These are phyloP conservation scores for Carterocephalus palaemon DNA, from an alignment of 2,888 invertebrate species.

Conservation along the genomic window DNA sequence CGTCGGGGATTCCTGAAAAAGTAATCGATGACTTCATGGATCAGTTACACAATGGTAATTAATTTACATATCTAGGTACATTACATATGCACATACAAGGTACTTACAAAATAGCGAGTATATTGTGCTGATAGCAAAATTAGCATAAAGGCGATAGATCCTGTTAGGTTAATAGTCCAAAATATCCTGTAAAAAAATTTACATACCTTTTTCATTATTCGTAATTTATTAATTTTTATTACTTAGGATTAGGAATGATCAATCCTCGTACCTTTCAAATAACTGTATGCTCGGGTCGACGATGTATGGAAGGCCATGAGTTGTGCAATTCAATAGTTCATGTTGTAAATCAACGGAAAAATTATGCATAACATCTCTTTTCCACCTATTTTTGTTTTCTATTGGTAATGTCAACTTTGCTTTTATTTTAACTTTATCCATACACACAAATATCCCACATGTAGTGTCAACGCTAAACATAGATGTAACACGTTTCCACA, in stretches of 20 bases:
- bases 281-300: conserved; percentile 55
- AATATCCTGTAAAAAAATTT: conserved; percentile 50
- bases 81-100: not conserved
- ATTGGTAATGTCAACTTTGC: conserved; percentile 30
- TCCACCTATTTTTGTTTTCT: conserved; percentile 39
- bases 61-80: not conserved
- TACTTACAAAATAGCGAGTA: conserved; percentile 55
- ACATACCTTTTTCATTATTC: not conserved
- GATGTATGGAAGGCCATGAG: conserved; percentile 59
- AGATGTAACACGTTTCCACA: too few species aligned
- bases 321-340: conserved; percentile 55
- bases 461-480: not conserved
- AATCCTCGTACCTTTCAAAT: conserved; percentile 56
- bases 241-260: too few species aligned
- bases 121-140: conserved; percentile 52
- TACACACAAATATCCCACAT: not conserved
- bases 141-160: conserved; percentile 43
- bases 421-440: not conserved
- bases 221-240: conserved; percentile 7
- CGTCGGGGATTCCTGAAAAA: conserved; percentile 79
- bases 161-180: conserved; percentile 52
- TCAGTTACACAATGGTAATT: not conserved
- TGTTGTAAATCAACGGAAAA: conserved; percentile 51
- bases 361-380: conserved; percentile 39
- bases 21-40: not conserved